A percentile compares a stretch with the other conserved stretches of the same genome.
phyloP scores from a whole-genome alignment of 2,888 invertebrate genomes.

The Phlogophora meticulosa region DNA sequence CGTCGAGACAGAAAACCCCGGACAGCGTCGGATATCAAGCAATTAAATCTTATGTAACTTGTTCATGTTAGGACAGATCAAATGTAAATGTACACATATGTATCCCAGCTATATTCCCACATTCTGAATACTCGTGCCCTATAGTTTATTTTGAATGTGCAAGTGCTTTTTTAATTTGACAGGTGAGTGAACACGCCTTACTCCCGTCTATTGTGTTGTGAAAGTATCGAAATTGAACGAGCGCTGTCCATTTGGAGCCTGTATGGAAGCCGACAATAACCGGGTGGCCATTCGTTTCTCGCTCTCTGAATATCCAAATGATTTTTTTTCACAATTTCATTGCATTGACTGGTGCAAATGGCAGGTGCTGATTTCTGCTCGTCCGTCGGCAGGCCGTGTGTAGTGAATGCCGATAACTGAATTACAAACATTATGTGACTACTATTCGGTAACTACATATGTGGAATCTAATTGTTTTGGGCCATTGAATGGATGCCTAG shows the following conservation, averaged over 20 bases:
- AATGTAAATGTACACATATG: slow-evolving; percentile 26
- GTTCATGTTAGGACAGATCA: slow-evolving; percentile 20
- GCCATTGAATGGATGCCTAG: slow-evolving; percentile 35
- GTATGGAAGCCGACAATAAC: slow-evolving; percentile 85
- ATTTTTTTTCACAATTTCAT: slow-evolving; percentile 85
- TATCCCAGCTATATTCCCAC: slow-evolving; percentile 25
- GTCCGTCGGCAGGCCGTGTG: slow-evolving; percentile 49
- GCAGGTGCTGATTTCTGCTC: slow-evolving; percentile 71
- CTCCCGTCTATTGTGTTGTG: slow-evolving; percentile 88
- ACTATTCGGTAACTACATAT: slow-evolving; percentile 66
- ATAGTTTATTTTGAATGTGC: slow-evolving; percentile 85
- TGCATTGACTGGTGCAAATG: slow-evolving; percentile 77
- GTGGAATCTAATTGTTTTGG: slow-evolving; percentile 60
- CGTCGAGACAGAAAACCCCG: slow-evolving; percentile 20
- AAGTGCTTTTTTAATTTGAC: slow-evolving; percentile 90
- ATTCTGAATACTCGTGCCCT: slow-evolving; percentile 55
- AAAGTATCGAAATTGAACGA: slow-evolving; percentile 90
- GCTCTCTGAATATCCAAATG: slow-evolving; percentile 85
- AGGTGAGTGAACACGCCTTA: slow-evolving; percentile 90
- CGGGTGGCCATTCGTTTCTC: slow-evolving; percentile 81
- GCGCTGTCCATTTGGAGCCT: slow-evolving; percentile 86
- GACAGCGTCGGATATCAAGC: slow-evolving; percentile 11
- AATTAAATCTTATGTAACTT: slow-evolving; percentile 45
- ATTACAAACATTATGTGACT: slow-evolving; percentile 75
- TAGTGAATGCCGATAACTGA: slow-evolving; percentile 75